Conservation (phyloP, 2,888 invertebrate genomes). For the Stegana nigrithorax region DNA sequence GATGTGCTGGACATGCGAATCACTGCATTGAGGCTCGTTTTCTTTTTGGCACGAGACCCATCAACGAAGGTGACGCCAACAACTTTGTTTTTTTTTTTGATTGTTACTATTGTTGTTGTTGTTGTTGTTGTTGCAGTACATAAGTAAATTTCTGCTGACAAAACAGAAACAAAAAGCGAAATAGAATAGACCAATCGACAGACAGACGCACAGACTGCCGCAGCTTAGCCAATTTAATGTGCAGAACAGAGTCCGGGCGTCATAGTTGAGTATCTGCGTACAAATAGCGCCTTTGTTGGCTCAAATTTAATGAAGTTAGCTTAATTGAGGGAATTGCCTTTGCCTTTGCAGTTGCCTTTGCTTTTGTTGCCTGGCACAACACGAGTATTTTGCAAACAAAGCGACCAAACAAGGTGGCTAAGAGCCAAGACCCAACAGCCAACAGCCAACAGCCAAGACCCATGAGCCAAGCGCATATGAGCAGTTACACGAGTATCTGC, state of each 20-base stretch:
- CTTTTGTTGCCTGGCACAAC: constrained; percentile 25
- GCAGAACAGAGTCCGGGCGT: no score
- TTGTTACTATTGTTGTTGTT: constrained; percentile 36
- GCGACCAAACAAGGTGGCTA: background rate
- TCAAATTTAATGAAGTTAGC: constrained; percentile 61
- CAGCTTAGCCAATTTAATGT: no score
- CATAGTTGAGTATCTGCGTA: background rate
- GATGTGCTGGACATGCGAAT: no score
- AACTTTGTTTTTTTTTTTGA: background rate
- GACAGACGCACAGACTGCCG: no score
- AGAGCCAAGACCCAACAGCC: no score
- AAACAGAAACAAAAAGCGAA: constrained; percentile 47
- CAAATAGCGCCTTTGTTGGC: constrained; percentile 51
- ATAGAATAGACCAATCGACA: no score
- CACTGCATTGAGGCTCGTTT: no score
- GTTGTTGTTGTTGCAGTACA: constrained; percentile 35
- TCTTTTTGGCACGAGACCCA: no score
- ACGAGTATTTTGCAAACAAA: background rate
- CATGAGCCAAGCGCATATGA: no score
- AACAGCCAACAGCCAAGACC: no score
- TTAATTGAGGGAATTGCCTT: constrained; percentile 52
- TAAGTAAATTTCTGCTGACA: constrained; percentile 58
- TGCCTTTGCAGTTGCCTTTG: constrained; percentile 17
- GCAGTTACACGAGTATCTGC: no score
- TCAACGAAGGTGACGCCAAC: no score